These are phyloP conservation scores for Carduelis carduelis DNA, from an alignment of 2,797 vertebrate genomes.

Conservation along the genomic window DNA sequence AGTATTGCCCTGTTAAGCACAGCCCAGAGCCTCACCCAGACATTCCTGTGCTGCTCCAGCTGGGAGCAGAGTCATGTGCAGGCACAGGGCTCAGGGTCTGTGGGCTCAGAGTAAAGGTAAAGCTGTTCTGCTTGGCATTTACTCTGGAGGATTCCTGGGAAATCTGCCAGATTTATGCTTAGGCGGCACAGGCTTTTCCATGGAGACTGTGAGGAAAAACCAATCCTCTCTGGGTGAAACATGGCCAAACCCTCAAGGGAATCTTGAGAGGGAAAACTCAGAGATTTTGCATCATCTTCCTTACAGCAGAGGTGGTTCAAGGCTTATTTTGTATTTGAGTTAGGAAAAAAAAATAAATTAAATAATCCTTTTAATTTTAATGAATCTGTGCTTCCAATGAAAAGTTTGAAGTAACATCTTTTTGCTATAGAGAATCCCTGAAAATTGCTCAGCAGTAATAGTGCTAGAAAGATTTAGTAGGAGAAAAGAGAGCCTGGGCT, in stretches of 20 bases:
- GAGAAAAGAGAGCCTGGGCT: neutral
- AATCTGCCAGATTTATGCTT: neutral
- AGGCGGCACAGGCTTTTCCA: neutral
- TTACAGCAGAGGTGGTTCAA: neutral
- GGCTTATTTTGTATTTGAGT: neutral
- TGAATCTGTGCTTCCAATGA: fast-evolving
- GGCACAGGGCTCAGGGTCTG: fast-evolving
- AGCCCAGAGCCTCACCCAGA: neutral
- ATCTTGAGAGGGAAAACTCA: neutral
- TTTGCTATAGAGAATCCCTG: neutral
- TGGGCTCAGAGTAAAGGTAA: neutral
- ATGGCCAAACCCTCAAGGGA: neutral
- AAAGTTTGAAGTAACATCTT: neutral
- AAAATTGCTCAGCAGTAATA: neutral
- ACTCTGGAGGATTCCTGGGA: neutral
- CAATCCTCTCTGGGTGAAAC: neutral
- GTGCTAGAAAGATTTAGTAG: neutral
- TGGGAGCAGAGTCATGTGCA: neutral
- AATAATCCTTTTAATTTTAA: neutral
- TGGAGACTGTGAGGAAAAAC: neutral
- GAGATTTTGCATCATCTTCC: neutral
- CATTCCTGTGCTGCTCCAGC: fast-evolving
- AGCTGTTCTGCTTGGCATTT: neutral
- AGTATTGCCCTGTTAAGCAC: neutral
- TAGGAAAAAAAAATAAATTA: neutral